Percentiles rank a stretch among this genome's conserved stretches.
These are phyloP conservation scores for Bambusicola thoracicus DNA, from an alignment of 2,113 vertebrate species.

Conservation along the genomic window DNA sequence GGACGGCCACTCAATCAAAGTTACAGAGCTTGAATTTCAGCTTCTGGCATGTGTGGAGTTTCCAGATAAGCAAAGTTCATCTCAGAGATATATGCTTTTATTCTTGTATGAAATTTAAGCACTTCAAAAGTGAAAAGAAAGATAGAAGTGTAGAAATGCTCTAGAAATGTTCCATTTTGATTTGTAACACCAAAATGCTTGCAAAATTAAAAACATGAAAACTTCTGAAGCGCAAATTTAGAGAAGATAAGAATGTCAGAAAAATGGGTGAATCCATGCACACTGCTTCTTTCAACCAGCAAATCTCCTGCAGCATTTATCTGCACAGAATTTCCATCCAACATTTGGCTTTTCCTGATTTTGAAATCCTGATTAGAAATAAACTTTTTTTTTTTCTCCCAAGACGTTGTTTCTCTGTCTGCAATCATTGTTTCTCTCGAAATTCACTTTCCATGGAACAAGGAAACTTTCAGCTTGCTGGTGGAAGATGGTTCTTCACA, in stretches of 20 bases:
- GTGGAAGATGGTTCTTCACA: background rate
- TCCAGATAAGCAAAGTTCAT: background rate
- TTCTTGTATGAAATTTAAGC: background rate
- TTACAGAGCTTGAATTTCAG: slow-evolving; percentile 20
- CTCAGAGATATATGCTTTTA: background rate
- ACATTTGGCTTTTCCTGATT: background rate
- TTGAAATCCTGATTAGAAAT: background rate
- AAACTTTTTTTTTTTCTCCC: background rate
- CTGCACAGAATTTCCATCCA: background rate
- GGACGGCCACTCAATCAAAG: background rate
- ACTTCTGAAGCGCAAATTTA: background rate
- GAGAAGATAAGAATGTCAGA: background rate
- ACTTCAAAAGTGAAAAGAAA: background rate
- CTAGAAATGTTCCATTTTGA: background rate
- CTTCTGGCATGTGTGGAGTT: slow-evolving; percentile 2
- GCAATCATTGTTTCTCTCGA: background rate
- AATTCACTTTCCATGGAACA: background rate
- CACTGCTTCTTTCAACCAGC: background rate
- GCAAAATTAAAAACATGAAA: background rate
- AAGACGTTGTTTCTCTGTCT: background rate
- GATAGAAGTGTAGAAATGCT: background rate
- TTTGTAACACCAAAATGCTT: background rate
- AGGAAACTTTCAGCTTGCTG: background rate
- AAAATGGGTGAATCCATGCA: background rate
- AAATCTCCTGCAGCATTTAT: background rate